phyloP scores from a whole-genome alignment of 2,888 invertebrate species.

The Temnothorax ravouxi region DNA sequence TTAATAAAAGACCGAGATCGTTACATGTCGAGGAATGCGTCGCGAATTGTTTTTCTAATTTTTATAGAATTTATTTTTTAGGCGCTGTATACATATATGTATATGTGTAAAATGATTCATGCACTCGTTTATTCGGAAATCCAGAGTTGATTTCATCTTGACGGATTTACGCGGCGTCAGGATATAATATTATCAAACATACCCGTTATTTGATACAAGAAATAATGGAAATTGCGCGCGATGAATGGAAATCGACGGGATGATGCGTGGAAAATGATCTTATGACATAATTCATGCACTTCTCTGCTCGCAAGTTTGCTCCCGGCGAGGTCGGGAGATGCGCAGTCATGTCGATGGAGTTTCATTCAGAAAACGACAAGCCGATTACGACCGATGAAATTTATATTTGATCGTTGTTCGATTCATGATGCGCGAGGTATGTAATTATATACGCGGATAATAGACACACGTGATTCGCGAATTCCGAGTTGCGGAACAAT shows the following conservation, averaged over 20 bases:
- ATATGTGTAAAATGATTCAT: neutral
- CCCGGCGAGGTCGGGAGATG: slow-evolving; percentile 42
- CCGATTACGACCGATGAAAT: slow-evolving; percentile 45
- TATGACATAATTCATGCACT: slow-evolving; percentile 58
- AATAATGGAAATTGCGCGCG: slow-evolving; percentile 52
- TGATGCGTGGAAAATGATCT: slow-evolving; percentile 53
- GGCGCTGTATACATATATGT: neutral
- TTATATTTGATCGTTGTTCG: slow-evolving; percentile 4
- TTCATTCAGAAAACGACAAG: slow-evolving; percentile 54
- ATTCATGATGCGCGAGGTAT: slow-evolving; percentile 3
- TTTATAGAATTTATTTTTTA: neutral
- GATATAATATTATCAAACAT: neutral
- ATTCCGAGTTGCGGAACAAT: slow-evolving; percentile 18
- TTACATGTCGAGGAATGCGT: neutral
- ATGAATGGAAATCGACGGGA: slow-evolving; percentile 50
- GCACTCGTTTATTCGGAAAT: neutral
- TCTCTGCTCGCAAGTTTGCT: slow-evolving; percentile 29
- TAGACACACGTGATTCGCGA: slow-evolving; percentile 7
- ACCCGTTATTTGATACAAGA: neutral
- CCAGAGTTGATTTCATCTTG: neutral
- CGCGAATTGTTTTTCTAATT: slow-evolving; percentile 3
- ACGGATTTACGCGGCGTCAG: neutral
- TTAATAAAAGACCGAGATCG: slow-evolving; percentile 10
- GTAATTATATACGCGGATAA: slow-evolving; percentile 17
- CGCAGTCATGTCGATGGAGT: slow-evolving; percentile 38